Base-by-base conservation (phyloP, 2,113 vertebrate species). In the Triplophysa tibetana region DNA sequence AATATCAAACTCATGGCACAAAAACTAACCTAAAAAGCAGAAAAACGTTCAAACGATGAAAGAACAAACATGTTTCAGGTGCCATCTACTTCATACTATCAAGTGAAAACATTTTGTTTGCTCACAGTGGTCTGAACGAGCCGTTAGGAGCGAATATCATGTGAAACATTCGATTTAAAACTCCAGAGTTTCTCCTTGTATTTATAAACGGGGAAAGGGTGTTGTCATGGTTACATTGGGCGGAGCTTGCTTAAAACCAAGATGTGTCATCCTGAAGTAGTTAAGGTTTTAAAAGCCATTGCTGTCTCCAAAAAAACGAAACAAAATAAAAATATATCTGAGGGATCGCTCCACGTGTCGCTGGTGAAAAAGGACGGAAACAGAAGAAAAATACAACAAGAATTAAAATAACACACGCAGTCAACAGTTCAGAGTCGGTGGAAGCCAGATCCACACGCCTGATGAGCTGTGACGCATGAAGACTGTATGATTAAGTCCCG, bases 61-160 rank as follows among this genome's bases (percentile, higher is more conserved):
- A 80, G 48, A 70, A 17, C 21, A 29, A 60, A 24, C 45, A 38
- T 45, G 4, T 16, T 65, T 58, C 12, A 21, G 29, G 62, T 76
- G 23, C 54, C 14, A 56, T 82, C 58, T 79, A 63, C 62, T 68
- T 66, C 29, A 19, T 79, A 38, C 43, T 24, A 75, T 38, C 7
- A 64, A 82, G 61, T 58, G 61, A 67, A 74, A 52, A 74, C 29
- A 61, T 65, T 43, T 14, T 4, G 50, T 77, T 38, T 48, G 56
- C 64, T 85, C 81, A 82, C 74, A 82, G 84, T 82, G 81, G 81
- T 73, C 60, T 82, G 26, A 63, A 73, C 19, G 60, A 52, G 38
- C 75, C 23, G 24, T 50, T 4, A 41, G 75, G 48, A 78, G 75
- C 29, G 38, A 56, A 21, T n/a, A 56, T 74, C 26, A 14, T 29